Percentiles rank a stretch among this genome's conserved stretches.
These are phyloP conservation scores for Cataglyphis rosenhaueri DNA, from an alignment of 2,888 invertebrate genomes.

Conservation along the genomic window DNA sequence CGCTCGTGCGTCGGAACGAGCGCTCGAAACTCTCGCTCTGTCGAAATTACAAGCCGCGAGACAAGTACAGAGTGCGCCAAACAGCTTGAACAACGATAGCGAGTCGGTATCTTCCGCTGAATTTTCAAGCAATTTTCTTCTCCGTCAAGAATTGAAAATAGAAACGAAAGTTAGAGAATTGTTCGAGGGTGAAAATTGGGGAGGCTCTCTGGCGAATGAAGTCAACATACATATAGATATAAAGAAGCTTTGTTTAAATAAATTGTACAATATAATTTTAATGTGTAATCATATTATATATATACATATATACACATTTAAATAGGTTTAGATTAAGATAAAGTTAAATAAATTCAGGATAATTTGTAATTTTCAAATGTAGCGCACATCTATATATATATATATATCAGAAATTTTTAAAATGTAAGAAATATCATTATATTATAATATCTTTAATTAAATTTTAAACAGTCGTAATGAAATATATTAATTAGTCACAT, in stretches of 20 bases:
- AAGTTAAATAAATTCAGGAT: no score
- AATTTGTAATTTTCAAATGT: no score
- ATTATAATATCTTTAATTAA: constrained; percentile 5
- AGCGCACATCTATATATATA: no score
- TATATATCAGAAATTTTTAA: no score
- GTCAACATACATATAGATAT: background rate
- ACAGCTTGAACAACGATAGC: constrained; percentile 31
- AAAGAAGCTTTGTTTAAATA: background rate
- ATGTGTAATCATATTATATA: background rate
- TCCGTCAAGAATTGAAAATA: constrained; percentile 17
- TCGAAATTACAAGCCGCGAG: constrained; percentile 38
- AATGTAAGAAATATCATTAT: no score
- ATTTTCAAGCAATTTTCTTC: constrained; percentile 15
- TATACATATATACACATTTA: no score
- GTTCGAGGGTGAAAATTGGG: background rate
- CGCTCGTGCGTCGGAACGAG: constrained; percentile 33
- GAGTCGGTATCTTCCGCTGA: background rate
- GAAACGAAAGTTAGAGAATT: background rate
- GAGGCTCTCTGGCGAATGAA: background rate
- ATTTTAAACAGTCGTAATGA: background rate
- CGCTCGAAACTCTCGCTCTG: constrained; percentile 35
- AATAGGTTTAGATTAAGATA: no score
- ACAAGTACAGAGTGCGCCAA: constrained; percentile 26
- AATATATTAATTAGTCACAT: constrained; percentile 26
- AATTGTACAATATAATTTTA: background rate